phyloP scores from a whole-genome alignment of 2,113 vertebrate genomes.

The Ctenodactylus gundi region DNA sequence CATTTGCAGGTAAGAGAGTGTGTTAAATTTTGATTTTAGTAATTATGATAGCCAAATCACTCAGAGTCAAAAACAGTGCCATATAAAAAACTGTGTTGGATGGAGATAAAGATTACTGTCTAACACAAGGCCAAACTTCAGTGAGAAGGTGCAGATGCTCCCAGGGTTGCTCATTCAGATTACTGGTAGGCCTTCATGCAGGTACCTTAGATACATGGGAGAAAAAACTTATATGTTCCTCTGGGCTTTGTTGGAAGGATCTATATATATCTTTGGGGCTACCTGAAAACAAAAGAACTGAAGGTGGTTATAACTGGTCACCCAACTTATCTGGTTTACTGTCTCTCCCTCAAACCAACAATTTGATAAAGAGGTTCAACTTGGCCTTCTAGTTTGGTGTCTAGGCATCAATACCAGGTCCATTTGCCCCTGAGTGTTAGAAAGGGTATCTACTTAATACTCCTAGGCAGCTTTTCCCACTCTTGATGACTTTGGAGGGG shows the following conservation, averaged over 20 bases:
- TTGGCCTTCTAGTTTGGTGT: background rate
- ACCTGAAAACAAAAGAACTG: background rate
- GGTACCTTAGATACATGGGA: background rate
- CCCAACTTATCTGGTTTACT: background rate
- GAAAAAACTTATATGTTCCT: background rate
- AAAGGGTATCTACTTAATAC: background rate
- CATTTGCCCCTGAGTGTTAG: background rate
- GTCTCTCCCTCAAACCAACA: background rate
- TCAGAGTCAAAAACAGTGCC: background rate
- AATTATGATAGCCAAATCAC: background rate
- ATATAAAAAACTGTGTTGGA: background rate
- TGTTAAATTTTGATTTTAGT: background rate
- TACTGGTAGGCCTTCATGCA: background rate
- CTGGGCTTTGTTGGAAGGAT: background rate
- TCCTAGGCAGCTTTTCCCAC: background rate
- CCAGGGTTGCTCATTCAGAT: background rate
- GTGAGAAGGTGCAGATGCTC: background rate
- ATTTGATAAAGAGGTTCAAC: background rate
- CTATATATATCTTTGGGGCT: background rate
- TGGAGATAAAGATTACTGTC: background rate
- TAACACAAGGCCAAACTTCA: background rate
- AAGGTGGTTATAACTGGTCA: background rate
- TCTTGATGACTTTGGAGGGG: background rate
- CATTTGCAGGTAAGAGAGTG: background rate
- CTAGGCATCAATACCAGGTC: background rate